Conservation (phyloP, 2,888 invertebrate species). For the Pachycephus smyrnensis region DNA sequence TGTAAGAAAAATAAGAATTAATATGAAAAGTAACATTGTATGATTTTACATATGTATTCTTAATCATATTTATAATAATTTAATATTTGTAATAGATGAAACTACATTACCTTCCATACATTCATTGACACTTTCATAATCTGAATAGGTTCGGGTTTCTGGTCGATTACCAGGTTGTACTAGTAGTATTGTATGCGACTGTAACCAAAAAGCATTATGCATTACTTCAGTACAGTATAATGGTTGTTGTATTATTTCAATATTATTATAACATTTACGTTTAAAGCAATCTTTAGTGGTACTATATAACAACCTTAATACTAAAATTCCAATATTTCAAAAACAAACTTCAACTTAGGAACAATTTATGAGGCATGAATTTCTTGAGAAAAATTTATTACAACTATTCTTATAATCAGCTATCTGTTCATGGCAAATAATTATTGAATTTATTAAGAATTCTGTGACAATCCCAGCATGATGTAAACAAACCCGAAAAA, state of each 20-base stretch:
- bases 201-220: constrained; percentile 56
- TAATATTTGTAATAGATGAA: background rate
- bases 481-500: background rate
- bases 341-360: background rate
- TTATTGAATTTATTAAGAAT: background rate
- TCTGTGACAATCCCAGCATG: background rate
- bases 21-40: constrained; percentile 10
- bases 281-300: background rate
- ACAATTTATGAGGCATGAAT: background rate
- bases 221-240: background rate
- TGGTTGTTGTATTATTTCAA: background rate
- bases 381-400: no score
- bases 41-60: background rate
- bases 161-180: constrained; percentile 95
- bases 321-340: background rate
- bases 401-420: no score
- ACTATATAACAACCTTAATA: background rate
- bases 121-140: constrained; percentile 97
- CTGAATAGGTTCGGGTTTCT: constrained; percentile 97
- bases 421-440: background rate
- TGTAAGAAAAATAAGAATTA: constrained; percentile 50
- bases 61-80: constrained; percentile 14
- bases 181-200: constrained; percentile 97
- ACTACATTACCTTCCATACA: constrained; percentile 88
- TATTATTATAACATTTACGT: background rate